Base-by-base conservation (phyloP, 1,140 invertebrate genomes). In the Pseudomyrmex flavicornis region DNA sequence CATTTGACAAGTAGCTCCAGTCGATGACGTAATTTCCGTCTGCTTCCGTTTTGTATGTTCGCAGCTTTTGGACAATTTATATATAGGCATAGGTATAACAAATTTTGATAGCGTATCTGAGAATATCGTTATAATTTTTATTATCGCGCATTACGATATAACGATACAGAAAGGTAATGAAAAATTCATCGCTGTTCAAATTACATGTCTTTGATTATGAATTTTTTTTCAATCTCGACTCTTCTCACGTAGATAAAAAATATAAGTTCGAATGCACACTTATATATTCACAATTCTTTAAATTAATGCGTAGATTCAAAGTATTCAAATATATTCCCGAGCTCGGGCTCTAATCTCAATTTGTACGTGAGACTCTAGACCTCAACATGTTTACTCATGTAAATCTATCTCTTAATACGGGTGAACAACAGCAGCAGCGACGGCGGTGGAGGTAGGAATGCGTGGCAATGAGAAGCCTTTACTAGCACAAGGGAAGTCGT, bases 331-430 rank as follows among this genome's bases (percentile, higher is more conserved):
- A 72, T 69, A 76, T 62, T 22, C 22, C 20, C 7, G 3, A 54
- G 54, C 66, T 73, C 77, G 83, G 35, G 79, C 73, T 88, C 87
- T 87, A 87, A 90, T 90, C 90, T 89, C 83, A 90, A 90, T 91
- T 90, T 88, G 88, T 87, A 90, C 72, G 26, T 84, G 76, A 74
- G 52, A 74, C 83, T 82, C 35, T 65, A 83, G 66, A 72, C 56
- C 46, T 48, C 77, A 65, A 73, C 56, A 46, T 91, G 90, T 90
- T 91, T 90, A 90, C 85, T 72, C 85, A 85, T 90, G 89, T 87
- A 91, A 91, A 91, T 89, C 88, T 83, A 76, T 83, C 79, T 87
- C 65, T 63, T 88, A 85, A 89, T 88, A 87, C 76, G 80, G 59
- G 72, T 56, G 56, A 66, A 62, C 20, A 72, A 69, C 58, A 73